Conservation (phyloP, 2,797 vertebrate species). For the Glossophaga mutica region DNA sequence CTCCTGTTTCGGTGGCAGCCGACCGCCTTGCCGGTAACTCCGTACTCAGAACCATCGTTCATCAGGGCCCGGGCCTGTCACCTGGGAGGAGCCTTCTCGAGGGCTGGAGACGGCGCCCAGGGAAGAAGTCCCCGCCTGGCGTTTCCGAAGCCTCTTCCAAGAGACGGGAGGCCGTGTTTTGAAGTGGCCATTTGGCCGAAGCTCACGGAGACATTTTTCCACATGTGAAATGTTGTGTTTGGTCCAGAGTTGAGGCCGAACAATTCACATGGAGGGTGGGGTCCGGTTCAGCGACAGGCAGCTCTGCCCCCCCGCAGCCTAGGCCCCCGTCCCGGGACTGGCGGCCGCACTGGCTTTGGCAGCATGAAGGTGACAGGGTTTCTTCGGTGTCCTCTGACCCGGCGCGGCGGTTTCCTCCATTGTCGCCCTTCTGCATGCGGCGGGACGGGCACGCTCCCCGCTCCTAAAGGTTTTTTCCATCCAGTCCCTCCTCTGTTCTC, state of each 20-base stretch:
- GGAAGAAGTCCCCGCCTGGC: neutral
- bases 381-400: neutral
- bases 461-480: neutral
- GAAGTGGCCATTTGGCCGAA: neutral
- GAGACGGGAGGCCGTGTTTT: neutral
- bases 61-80: neutral
- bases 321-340: neutral
- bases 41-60: neutral
- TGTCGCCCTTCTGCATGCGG: rapidly evolving
- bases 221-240: neutral
- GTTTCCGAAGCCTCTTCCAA: neutral
- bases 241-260: neutral
- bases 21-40: conserved; percentile 24
- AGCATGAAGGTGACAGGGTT: rapidly evolving
- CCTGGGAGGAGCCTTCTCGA: neutral
- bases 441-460: rapidly evolving
- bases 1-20: conserved; percentile 43
- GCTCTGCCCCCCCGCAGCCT: rapidly evolving
- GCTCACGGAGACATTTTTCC: neutral
- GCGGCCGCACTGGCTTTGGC: rapidly evolving
- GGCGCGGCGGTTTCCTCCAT: rapidly evolving
- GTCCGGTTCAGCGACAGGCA: neutral
- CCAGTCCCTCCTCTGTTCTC: neutral
- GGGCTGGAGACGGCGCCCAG: rapidly evolving
- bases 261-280: neutral